A percentile compares a stretch with the other conserved stretches of the same genome.
These are phyloP conservation scores for Shinisaurus crocodilurus DNA, from an alignment of 2,113 vertebrate genomes.

Conservation along the genomic window DNA sequence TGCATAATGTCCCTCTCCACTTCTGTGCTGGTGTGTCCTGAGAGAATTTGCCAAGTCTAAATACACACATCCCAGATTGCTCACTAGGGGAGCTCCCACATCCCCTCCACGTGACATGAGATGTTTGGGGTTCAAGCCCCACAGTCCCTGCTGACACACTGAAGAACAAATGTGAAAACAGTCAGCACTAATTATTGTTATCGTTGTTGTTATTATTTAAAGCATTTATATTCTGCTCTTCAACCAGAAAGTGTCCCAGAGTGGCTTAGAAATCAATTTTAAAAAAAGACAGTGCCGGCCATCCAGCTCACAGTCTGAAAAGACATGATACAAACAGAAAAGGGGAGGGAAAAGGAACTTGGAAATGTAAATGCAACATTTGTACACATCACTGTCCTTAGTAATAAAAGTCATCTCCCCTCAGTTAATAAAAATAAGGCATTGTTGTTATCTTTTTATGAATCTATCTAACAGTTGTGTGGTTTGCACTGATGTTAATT, in stretches of 20 bases:
- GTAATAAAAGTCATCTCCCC: not conserved
- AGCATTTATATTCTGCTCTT: too few relatives aligned
- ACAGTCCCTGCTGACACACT: not conserved
- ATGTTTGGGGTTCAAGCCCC: too few relatives aligned
- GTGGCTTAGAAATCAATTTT: too few relatives aligned
- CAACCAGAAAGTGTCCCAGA: too few relatives aligned
- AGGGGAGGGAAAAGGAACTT: not conserved
- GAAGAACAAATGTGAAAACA: slow-evolving; percentile 1
- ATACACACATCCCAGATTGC: too few relatives aligned
- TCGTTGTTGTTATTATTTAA: too few relatives aligned
- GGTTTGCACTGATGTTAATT: not conserved
- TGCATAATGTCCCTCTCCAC: not conserved
- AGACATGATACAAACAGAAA: too few relatives aligned
- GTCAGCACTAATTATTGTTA: too few relatives aligned
- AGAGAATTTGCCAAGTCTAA: too few relatives aligned
- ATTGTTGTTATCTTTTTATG: not conserved
- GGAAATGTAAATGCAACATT: not conserved
- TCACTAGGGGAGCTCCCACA: not conserved
- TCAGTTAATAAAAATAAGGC: not conserved
- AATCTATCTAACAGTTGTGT: not conserved
- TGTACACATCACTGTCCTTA: not conserved
- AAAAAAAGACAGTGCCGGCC: too few relatives aligned
- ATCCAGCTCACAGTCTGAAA: too few relatives aligned
- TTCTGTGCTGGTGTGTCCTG: not conserved
- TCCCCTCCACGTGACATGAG: not conserved